Percentiles rank a stretch among this genome's conserved stretches.
These are phyloP conservation scores for Vidua macroura DNA, from an alignment of 2,113 vertebrate species.

Conservation along the genomic window DNA sequence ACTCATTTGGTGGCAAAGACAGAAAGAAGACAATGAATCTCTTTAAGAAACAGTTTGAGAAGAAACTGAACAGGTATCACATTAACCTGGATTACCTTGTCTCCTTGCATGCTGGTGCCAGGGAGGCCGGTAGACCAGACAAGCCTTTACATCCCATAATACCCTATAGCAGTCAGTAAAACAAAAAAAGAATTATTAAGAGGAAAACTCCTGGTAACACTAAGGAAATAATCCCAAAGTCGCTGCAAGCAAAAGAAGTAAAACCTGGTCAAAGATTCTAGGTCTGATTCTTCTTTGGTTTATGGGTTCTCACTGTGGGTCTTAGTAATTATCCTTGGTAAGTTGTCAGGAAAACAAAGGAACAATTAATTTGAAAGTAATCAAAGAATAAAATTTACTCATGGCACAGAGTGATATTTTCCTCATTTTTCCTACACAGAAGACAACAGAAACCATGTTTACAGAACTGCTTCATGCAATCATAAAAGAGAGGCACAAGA, in stretches of 20 bases:
- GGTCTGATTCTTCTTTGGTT: not conserved
- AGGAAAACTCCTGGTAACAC: not conserved
- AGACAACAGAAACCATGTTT: not conserved
- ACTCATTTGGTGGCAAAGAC: not conserved
- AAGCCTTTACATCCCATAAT: conserved; percentile 73
- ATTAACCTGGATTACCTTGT: conserved; percentile 75
- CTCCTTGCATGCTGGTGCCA: conserved; percentile 81
- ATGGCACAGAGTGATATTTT: not conserved
- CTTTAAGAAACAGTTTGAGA: not conserved
- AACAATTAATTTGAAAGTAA: not conserved
- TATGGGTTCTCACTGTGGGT: not conserved
- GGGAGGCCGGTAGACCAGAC: conserved; percentile 71
- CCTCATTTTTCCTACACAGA: rapidly evolving
- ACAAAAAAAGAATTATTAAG: not conserved
- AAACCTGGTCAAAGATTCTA: not conserved
- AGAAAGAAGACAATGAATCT: not conserved
- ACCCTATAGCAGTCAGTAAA: conserved; percentile 68
- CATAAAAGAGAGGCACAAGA: not conserved
- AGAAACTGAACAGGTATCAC: not conserved
- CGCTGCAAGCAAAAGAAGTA: not conserved
- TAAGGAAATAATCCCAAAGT: not conserved
- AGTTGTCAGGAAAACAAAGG: not conserved
- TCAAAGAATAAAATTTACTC: not conserved
- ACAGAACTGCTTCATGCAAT: not conserved
- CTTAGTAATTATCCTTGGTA: not conserved